Evolutionary conservation across 2,888 invertebrate species (phyloP), one percentile per base, ranked within the genome.

Genomic region (Tenthredo mesomela): DNA sequence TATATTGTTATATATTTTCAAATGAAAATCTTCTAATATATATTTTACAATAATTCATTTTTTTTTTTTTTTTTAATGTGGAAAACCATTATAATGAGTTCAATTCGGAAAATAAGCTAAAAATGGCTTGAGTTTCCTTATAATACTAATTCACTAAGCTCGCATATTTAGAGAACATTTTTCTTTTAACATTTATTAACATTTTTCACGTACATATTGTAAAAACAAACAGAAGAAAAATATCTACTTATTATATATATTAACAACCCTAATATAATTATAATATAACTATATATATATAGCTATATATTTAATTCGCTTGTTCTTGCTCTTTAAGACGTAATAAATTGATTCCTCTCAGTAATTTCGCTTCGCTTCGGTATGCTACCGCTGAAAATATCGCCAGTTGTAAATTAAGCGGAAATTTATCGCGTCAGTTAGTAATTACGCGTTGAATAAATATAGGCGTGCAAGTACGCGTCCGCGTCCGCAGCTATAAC

Each of bases 401-500:
- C 71, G 85, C 86, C 82, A 67, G 82, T 85, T 86, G 85, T 89
- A 88, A 89, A 89, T 89, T 86, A 87, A 82, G 67, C 78, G 70
- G 70, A 84, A 89, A 89, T 88, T 89, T 89, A 87, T 87, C 87
- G 87, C 87, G 84, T 71, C 84, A 85, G 87, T 86, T 87, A 86
- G 88, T 89, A 88, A 89, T 89, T 88, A 87, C 87, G 85, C 88
- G 87, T 87, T 86, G 87, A 88, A 89, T 89, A 88, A 89, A 89
- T 88, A 88, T 88, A 88, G 87, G 85, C 87, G 86, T 80, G 85
- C 83, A 94, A 94, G 94, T 88, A 88, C 87, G 85, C 87, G 86
- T 80, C 85, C 83, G 94, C 93, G 94, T 65, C 75, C 43, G 33
- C 33, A 33, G 67, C 33, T 33, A 67, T 7, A 21, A 90, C 90